These are phyloP conservation scores for Potamilus streckersoni DNA, from an alignment of 1,140 invertebrate genomes.

Conservation along the genomic window DNA sequence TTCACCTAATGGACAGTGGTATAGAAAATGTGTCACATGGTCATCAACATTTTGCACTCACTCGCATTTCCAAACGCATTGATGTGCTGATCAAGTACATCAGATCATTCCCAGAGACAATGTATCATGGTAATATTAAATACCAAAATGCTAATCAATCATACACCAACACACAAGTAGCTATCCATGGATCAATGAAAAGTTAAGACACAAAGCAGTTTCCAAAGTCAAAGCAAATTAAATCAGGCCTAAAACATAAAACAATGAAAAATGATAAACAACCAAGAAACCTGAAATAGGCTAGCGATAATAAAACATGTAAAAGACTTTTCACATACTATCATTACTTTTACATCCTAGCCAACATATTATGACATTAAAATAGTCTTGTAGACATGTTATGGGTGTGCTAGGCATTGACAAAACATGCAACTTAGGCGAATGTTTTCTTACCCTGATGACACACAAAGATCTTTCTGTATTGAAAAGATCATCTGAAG, in stretches of 20 bases:
- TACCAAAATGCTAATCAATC: neutral
- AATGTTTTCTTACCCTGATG: conserved; percentile 10
- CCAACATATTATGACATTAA: conserved; percentile 12
- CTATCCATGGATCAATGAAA: neutral
- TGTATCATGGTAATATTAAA: neutral
- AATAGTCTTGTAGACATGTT: neutral
- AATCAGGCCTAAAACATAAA: neutral
- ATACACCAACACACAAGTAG: conserved; percentile 1
- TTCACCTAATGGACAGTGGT: neutral
- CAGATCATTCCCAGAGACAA: too few relatives aligned
- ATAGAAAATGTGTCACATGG: too few relatives aligned
- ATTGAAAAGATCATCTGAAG: neutral
- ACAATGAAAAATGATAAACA: neutral
- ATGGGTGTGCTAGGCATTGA: conserved; percentile 9
- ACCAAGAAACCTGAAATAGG: neutral
- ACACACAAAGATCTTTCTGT: conserved; percentile 5
- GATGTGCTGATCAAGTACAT: neutral
- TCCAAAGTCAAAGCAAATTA: neutral
- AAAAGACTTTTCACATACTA: neutral
- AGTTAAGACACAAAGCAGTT: neutral
- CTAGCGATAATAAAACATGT: conserved; percentile 12
- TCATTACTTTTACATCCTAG: conserved; percentile 1
- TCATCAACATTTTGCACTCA: too few relatives aligned
- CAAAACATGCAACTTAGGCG: conserved; percentile 14
- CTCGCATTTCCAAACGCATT: too few relatives aligned